Evolutionary conservation across 2,113 vertebrate genomes (phyloP).

Genomic region (Petrocephalus zakoni): DNA sequence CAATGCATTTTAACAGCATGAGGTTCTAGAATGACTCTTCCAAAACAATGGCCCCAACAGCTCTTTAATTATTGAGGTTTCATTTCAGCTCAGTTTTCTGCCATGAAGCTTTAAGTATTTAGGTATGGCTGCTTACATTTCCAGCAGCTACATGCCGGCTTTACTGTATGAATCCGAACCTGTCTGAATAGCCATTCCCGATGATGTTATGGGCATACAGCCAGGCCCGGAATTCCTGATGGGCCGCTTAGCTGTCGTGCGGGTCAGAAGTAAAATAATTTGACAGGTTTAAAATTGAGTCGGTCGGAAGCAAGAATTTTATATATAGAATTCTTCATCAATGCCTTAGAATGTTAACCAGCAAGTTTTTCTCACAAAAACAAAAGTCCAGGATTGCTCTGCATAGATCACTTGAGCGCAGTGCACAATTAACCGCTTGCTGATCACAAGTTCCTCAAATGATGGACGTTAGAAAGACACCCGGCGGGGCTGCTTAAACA

Average conservation of each 20-base stretch:
- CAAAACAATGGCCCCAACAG: slow-evolving; percentile 27
- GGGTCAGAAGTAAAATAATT: not conserved
- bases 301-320: not conserved
- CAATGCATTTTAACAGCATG: not conserved
- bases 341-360: not conserved
- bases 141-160: not conserved
- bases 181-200: not conserved
- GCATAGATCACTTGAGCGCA: not conserved
- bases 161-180: not conserved
- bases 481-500: not conserved
- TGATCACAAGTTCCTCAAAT: not conserved
- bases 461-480: not conserved
- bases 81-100: slow-evolving; percentile 28
- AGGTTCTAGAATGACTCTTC: not conserved
- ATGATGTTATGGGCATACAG: not conserved
- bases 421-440: not conserved
- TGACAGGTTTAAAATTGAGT: not conserved
- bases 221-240: not conserved
- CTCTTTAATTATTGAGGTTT: slow-evolving; percentile 36
- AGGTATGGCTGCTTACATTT: not conserved
- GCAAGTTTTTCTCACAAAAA: not conserved
- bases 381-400: not conserved
- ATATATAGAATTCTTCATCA: not conserved
- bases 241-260: not conserved
- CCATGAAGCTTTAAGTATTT: not conserved